Base-by-base conservation (phyloP, 2,113 vertebrate genomes). In the Butorides virescens region DNA sequence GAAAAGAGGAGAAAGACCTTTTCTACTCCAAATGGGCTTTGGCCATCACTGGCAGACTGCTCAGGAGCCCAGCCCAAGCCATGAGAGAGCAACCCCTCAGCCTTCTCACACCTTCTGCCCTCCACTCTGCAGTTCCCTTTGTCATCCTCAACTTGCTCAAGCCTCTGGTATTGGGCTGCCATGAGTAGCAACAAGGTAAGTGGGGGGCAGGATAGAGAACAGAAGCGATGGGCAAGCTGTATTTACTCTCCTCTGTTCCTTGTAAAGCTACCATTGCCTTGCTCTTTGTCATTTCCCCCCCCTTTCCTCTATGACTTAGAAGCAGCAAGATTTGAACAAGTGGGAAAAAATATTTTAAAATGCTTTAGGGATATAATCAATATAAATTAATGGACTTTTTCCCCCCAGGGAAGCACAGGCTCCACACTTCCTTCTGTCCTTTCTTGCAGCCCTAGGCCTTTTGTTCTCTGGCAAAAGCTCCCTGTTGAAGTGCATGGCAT, bases 401-500 rank as follows among this genome's bases (percentile, higher is more conserved):
- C 15, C 11, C 16, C 32, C 15, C 36, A 76, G 84, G 74, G 36
- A 94, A 86, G 66, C 55, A 59, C 20, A 83, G 74, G 34, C 77
- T 97, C 81, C 37, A 50, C 53, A 58, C 50, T 97, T 92, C 84
- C 84, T 93, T 91, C 89, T 92, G 81, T 63, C 81, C 95, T 95
- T 95, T 94, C 71, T 92, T 95, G 50, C 50, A 95, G 62, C 44
- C 81, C 71, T 89, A 86, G 59, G 84, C 74, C 67, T 95, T 97
- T 97, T 96, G 81, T 95, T 94, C 91, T 83, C 74, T 67, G 63
- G 89, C 92, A 96, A 95, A 94, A 94, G 55, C 59, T 93, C 55
- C 74, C 71, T 50, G 58, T 63, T 97, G 91, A 96, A 97, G 58
- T 67, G 81, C 59, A 39, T 96, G 95, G 97, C 94, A 97, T 94